Evolutionary conservation across 2,113 vertebrate species (phyloP), one percentile per base, ranked within the genome.

Genomic region (Loxodonta africana): DNA sequence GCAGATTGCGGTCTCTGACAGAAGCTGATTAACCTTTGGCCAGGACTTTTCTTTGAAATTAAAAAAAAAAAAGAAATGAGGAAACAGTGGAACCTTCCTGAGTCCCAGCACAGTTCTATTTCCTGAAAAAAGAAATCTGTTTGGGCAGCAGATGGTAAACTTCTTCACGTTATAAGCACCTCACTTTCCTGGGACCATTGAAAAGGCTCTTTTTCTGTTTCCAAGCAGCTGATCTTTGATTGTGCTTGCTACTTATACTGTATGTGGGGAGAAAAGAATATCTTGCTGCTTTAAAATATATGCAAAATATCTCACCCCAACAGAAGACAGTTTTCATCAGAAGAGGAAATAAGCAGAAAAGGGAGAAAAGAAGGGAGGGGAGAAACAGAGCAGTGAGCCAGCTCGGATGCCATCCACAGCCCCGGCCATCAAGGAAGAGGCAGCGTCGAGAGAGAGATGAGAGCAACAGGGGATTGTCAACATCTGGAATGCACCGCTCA

Each of bases 231-330:
- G 88, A 76, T 53, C 23, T 88, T 89, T 84, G 53, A 81, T 84
- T 88, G 51, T 83, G 23, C 73, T 90, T 91, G 89, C 62, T 82
- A 46, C 53, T 57, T 65, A 15, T 74, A 46, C 8, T 69, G 15
- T 93, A 92, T 73, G 74, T 91, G 21, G 83, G 69, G 44, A 93
- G 74, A 30, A 74, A 88, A 80, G 25, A 82, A 63, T 33, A 97
- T 82, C 89, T 95, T 98, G 94, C 98, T 98, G 96, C 95, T 96
- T 98, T 98, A 98, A 98, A 98, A 98, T 98, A 30, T 97, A 98
- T 96, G 97, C 96, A 97, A 93, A 96, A 93, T 71, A n/a, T 88
- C 69, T 95, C 26, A 76, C 8, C 41, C 88, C 76, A 95, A 77
- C 71, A 37, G 0, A 20, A 93, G 77, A 73, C 28, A 18, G 57